Percentiles rank a stretch among this genome's conserved stretches.
Conservation (phyloP, 2,797 vertebrate genomes). For the Picus viridis region DNA sequence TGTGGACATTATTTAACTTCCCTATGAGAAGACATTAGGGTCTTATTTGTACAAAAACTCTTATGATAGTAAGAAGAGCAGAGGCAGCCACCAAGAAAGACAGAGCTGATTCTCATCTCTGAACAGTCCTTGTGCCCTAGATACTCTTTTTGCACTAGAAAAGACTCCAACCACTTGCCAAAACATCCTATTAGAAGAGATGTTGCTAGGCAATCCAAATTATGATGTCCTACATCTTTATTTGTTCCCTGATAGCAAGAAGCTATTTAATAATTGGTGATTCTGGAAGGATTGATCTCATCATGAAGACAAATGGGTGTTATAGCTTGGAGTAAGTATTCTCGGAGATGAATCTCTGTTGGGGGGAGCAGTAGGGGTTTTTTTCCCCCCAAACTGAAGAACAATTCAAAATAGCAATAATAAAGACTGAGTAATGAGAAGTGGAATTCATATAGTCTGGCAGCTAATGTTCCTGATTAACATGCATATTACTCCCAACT, state of each 20-base stretch:
- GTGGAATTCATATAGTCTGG: neutral
- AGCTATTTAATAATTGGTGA: neutral
- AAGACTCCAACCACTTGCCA: neutral
- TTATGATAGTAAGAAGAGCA: neutral
- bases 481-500: neutral
- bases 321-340: neutral
- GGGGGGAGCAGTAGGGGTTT: neutral
- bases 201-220: conserved; percentile 6
- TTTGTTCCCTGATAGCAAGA: neutral
- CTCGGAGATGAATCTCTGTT: neutral
- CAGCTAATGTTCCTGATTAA: conserved; percentile 9
- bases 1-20: neutral
- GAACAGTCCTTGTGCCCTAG: neutral
- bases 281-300: neutral
- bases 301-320: neutral
- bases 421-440: neutral
- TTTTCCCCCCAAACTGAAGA: neutral
- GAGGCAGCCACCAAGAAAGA: neutral
- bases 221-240: neutral
- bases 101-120: neutral
- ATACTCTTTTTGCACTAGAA: neutral
- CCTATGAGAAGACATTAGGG: neutral
- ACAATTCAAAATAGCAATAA: neutral
- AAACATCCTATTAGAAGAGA: neutral
- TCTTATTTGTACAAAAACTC: neutral